phyloP scores from a whole-genome alignment of 2,888 invertebrate species.

The Steinernema hermaphroditum region DNA sequence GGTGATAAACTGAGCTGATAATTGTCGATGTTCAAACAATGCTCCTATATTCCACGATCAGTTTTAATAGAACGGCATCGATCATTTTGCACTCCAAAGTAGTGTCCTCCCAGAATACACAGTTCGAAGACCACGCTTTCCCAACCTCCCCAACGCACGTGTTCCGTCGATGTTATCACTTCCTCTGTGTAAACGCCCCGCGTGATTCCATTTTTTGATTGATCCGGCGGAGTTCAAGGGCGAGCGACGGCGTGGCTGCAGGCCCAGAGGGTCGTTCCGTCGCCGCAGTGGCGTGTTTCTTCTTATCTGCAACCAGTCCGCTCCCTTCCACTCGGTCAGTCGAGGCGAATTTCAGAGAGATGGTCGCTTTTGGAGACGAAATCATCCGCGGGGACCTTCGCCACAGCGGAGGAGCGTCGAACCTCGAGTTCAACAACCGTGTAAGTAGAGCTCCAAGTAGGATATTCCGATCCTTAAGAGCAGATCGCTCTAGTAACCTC shows the following conservation, averaged over 20 bases:
- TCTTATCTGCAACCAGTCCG: not conserved
- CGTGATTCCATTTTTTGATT: not conserved
- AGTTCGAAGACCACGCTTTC: too few species aligned
- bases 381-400: conserved; percentile 20
- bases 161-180: not conserved
- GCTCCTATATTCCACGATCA: too few species aligned
- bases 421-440: conserved; percentile 12
- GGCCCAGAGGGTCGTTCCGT: not conserved
- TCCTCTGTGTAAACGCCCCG: not conserved
- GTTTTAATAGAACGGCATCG: too few species aligned
- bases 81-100: too few species aligned
- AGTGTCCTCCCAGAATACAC: too few species aligned
- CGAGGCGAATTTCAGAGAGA: not conserved
- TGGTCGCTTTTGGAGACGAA: not conserved
- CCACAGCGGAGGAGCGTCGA: not conserved
- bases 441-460: not conserved
- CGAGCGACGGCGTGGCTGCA: not conserved
- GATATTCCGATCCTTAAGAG: too few species aligned
- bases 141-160: not conserved
- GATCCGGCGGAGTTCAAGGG: not conserved
- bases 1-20: too few species aligned
- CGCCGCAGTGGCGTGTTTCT: not conserved
- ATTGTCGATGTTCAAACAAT: too few species aligned
- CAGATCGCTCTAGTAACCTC: too few species aligned
- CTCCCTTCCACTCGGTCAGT: not conserved